phyloP scores from a whole-genome alignment of 2,113 vertebrate genomes.

The Dasyurus viverrinus region DNA sequence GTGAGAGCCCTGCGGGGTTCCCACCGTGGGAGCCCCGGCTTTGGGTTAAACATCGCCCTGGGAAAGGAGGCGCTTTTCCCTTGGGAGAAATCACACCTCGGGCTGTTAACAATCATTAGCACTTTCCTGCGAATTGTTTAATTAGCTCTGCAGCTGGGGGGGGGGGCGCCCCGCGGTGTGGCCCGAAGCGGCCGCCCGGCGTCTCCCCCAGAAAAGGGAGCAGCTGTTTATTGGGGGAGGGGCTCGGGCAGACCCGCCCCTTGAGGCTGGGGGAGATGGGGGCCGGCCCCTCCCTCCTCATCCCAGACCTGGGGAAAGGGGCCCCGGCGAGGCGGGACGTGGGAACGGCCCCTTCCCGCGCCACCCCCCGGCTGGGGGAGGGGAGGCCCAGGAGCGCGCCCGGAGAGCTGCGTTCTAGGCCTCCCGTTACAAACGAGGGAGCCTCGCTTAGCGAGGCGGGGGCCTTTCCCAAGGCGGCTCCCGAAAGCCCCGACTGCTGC shows the following conservation, averaged over 20 bases:
- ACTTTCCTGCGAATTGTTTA: background rate
- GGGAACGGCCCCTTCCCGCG: background rate
- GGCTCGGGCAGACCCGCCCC: background rate
- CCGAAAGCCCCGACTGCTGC: background rate
- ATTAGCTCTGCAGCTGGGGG: background rate
- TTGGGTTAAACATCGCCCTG: background rate
- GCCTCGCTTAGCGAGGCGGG: background rate
- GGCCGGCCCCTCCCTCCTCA: too few species aligned
- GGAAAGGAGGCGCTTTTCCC: conserved; percentile 1
- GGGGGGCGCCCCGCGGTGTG: background rate
- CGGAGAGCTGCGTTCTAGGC: background rate
- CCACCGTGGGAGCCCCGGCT: background rate
- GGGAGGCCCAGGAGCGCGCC: background rate
- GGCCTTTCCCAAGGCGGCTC: background rate
- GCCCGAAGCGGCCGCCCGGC: background rate
- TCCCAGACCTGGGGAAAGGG: background rate
- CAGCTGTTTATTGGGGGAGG: background rate
- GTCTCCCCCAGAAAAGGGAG: background rate
- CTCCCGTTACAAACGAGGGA: background rate
- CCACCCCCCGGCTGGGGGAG: background rate
- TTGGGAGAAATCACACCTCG: background rate
- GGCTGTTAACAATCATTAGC: background rate
- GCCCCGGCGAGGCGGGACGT: rapidly evolving
- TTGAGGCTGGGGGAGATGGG: background rate
- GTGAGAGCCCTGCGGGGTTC: too few species aligned